phyloP scores from a whole-genome alignment of 2,113 vertebrate species.

The Cololabis saira region DNA sequence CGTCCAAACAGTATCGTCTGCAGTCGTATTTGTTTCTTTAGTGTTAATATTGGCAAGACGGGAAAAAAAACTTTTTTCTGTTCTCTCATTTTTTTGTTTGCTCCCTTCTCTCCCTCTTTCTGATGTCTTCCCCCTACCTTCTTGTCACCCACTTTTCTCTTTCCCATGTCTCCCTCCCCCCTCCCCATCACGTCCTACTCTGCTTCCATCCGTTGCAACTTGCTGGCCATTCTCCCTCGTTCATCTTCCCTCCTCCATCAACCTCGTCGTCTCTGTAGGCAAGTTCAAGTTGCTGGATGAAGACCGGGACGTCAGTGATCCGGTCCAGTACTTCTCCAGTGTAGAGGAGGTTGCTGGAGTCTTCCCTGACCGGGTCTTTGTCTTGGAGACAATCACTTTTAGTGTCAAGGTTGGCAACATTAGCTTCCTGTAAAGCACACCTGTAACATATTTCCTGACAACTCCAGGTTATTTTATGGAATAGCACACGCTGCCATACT shows the following conservation, averaged over 20 bases:
- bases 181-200: no score
- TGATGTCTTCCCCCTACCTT: constrained; percentile 4
- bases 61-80: constrained; percentile 3
- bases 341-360: constrained; percentile 96
- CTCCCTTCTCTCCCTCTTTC: not conserved
- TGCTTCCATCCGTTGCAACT: no score
- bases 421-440: not conserved
- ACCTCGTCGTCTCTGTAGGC: constrained; percentile 74
- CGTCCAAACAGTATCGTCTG: constrained; percentile 30
- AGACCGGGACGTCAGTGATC: constrained; percentile 93
- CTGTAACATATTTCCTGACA: not conserved
- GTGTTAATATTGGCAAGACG: constrained; percentile 9
- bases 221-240: not conserved
- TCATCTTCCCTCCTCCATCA: not conserved
- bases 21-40: constrained; percentile 29
- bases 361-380: constrained; percentile 96
- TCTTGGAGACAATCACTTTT: constrained; percentile 98
- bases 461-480: not conserved
- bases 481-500: not conserved
- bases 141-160: not conserved
- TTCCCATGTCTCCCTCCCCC: no score
- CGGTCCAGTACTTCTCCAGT: constrained; percentile 94
- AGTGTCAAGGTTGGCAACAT: constrained; percentile 88
- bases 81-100: not conserved
- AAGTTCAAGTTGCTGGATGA: constrained; percentile 98